A percentile compares a stretch with the other conserved stretches of the same genome.
Conservation (phyloP, 2,888 invertebrate species). For the Rugalucina vietnamica region DNA sequence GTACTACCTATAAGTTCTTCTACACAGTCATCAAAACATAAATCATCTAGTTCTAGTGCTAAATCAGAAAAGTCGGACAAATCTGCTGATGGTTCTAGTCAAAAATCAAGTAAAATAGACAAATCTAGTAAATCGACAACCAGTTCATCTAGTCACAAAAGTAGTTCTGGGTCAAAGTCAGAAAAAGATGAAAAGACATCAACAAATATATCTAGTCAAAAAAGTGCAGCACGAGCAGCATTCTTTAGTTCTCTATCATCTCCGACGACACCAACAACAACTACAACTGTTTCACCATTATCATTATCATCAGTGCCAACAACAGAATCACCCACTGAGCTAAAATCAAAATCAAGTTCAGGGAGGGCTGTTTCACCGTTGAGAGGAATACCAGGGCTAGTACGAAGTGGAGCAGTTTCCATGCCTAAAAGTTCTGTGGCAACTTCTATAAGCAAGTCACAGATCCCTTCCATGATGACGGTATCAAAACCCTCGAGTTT, state of each 20-base stretch:
- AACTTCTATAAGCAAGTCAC: conserved; percentile 40
- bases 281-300: conserved; percentile 36
- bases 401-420: conserved; percentile 54
- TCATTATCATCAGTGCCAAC: not conserved
- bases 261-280: conserved; percentile 69
- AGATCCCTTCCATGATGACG: not conserved
- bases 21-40: not conserved
- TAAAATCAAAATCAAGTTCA: conserved; percentile 32
- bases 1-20: conserved; percentile 52
- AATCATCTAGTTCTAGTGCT: not conserved
- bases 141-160: not conserved
- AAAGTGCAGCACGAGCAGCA: conserved; percentile 71
- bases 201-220: conserved; percentile 58
- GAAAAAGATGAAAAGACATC: conserved; percentile 55
- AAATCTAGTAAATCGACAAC: not conserved
- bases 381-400: conserved; percentile 44
- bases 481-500: conserved; percentile 57
- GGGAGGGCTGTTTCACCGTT: conserved; percentile 27
- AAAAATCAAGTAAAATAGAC: not conserved
- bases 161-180: conserved; percentile 36
- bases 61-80: not conserved
- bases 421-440: conserved; percentile 42
- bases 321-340: conserved; percentile 58
- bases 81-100: conserved; percentile 29
- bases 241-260: conserved; percentile 75